Percentiles rank a stretch among this genome's conserved stretches.
These are phyloP conservation scores for Pangasianodon hypophthalmus DNA, from an alignment of 2,113 vertebrate genomes.

Conservation along the genomic window DNA sequence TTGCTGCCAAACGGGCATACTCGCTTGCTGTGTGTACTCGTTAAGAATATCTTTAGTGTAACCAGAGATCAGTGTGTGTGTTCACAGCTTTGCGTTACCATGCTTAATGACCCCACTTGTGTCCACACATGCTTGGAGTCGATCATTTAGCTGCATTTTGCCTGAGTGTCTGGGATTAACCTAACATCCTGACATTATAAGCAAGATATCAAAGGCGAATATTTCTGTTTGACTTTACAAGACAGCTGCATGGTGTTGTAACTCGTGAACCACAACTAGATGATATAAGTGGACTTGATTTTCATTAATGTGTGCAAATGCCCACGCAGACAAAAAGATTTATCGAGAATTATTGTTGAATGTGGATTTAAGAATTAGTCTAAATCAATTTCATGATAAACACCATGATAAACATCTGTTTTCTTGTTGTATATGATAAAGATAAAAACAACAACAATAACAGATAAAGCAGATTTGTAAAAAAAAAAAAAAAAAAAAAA, in stretches of 20 bases:
- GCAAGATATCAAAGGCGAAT: conserved; percentile 29
- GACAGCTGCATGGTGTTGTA: background rate
- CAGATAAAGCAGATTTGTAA: background rate
- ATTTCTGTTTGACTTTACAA: conserved; percentile 1
- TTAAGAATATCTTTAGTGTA: conserved; percentile 45
- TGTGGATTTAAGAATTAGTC: background rate
- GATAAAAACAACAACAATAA: background rate
- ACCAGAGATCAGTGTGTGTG: conserved; percentile 55
- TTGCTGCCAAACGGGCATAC: conserved; percentile 28
- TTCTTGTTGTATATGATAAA: background rate
- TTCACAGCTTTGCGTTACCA: conserved; percentile 52
- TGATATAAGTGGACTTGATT: background rate
- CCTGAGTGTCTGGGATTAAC: conserved; percentile 22
- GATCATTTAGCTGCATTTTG: conserved; percentile 6
- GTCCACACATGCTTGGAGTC: conserved; percentile 28
- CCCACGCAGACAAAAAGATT: background rate
- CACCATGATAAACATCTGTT: background rate
- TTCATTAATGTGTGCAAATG: too few relatives aligned
- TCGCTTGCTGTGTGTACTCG: conserved; percentile 34
- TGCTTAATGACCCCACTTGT: conserved; percentile 18
- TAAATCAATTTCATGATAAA: background rate
- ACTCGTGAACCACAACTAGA: background rate
- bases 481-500: too few relatives aligned
- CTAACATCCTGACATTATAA: conserved; percentile 33
- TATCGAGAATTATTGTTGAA: background rate